These are phyloP conservation scores for Eunapius fragilis DNA, from an alignment of 37 sponge, comb jelly and placozoan genomes.

Conservation along the genomic window DNA sequence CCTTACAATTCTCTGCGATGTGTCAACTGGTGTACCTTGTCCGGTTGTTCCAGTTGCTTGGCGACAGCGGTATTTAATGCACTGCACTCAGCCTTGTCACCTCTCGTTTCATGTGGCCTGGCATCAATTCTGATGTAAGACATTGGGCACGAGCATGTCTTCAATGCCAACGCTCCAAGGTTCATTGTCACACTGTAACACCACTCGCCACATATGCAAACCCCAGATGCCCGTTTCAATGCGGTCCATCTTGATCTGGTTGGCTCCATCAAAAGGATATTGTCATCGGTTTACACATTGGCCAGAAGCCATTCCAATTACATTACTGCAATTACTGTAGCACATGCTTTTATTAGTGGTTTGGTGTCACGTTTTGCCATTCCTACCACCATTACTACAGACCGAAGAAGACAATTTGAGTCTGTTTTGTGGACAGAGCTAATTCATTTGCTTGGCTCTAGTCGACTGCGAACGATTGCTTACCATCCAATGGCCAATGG, in stretches of 20 bases:
- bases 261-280: no score
- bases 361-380: slow-evolving; percentile 49
- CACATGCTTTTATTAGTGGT: slow-evolving; percentile 14
- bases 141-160: not conserved
- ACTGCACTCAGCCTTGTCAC: slow-evolving; percentile 2
- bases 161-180: not conserved
- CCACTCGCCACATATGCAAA: slow-evolving; percentile 29
- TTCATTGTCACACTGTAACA: slow-evolving; percentile 1
- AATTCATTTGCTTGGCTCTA: slow-evolving; percentile 18
- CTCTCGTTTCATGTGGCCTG: not conserved
- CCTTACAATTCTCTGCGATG: no score
- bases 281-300: slow-evolving; percentile 27
- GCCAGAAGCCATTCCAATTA: slow-evolving; percentile 51
- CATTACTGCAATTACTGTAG: slow-evolving; percentile 28
- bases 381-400: slow-evolving; percentile 31
- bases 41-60: no score
- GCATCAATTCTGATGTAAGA: not conserved
- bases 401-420: slow-evolving; percentile 35
- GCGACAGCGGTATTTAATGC: slow-evolving; percentile 15
- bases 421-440: slow-evolving; percentile 30
- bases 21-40: no score
- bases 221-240: slow-evolving; percentile 50
- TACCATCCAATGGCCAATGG: slow-evolving; percentile 67
- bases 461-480: slow-evolving; percentile 46
- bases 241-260: slow-evolving; percentile 48